Conservation (phyloP, 2,888 invertebrate species). For the Amphipyra tragopoginis region DNA sequence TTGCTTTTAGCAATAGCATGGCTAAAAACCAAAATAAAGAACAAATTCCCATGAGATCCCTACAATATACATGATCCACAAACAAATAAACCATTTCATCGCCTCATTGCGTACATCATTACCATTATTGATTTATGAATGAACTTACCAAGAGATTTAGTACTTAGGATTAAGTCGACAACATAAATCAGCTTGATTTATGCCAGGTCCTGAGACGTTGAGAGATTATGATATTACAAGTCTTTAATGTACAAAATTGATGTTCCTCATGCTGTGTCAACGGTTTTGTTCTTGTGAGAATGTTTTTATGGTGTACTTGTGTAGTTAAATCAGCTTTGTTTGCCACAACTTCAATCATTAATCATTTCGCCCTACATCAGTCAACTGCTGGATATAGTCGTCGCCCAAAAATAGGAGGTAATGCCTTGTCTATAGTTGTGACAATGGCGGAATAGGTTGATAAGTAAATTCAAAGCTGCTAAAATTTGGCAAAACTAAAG, state of each 20-base stretch:
- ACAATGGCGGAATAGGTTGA: too few species aligned
- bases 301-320: not conserved
- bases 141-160: slow-evolving; percentile 5
- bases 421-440: too few species aligned
- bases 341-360: not conserved
- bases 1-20: too few species aligned
- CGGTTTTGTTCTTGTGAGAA: not conserved
- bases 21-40: too few species aligned
- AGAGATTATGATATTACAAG: slow-evolving; percentile 42
- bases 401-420: too few species aligned
- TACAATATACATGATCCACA: not conserved
- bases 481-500: too few species aligned
- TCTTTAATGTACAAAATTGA: slow-evolving; percentile 10
- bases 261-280: slow-evolving; percentile 2
- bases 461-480: too few species aligned
- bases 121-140: slow-evolving; percentile 21
- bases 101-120: slow-evolving; percentile 1
- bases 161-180: slow-evolving; percentile 19
- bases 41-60: slow-evolving; percentile 1
- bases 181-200: slow-evolving; percentile 50
- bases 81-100: slow-evolving; percentile 5
- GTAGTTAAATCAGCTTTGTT: not conserved
- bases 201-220: slow-evolving; percentile 10
- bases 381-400: too few species aligned
- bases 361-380: too few species aligned